These are phyloP conservation scores for Mareca penelope DNA, from an alignment of 2,797 vertebrate species.

Conservation along the genomic window DNA sequence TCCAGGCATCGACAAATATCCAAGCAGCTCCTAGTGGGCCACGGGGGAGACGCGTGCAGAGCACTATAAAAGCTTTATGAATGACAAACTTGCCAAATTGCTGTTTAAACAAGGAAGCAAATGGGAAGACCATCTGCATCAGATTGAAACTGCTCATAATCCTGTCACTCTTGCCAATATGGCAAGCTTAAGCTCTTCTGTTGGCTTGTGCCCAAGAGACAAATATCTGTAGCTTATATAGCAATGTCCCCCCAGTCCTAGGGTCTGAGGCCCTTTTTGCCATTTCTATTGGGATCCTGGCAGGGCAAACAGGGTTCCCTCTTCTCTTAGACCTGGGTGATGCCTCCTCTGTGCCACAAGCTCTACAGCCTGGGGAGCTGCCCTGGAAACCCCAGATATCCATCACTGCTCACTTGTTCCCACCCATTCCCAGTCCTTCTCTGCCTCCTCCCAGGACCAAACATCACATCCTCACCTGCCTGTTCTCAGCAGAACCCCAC, in stretches of 20 bases:
- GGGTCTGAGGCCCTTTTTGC: neutral
- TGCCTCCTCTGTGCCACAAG: neutral
- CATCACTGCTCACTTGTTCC: accelerated
- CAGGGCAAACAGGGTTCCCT: neutral
- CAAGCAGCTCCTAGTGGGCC: conserved; percentile 2
- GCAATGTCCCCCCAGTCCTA: accelerated
- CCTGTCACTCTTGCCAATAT: conserved; percentile 25
- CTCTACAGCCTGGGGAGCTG: neutral
- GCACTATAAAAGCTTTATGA: conserved; percentile 55
- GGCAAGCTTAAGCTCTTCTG: conserved; percentile 3
- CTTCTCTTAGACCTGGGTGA: neutral
- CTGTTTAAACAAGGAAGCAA: conserved; percentile 67
- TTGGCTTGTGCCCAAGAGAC: neutral
- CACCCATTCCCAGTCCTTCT: neutral
- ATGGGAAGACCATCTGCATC: conserved; percentile 68
- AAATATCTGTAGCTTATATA: neutral
- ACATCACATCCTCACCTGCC: accelerated
- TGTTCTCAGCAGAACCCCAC: neutral
- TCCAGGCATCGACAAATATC: conserved; percentile 8
- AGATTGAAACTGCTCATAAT: conserved; percentile 45
- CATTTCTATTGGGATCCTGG: neutral
- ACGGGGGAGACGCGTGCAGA: neutral
- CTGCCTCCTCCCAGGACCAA: neutral
- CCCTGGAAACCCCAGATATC: neutral
- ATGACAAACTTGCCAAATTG: conserved; percentile 55